These are phyloP conservation scores for Laupala kohalensis DNA, from an alignment of 1,140 invertebrate genomes.

Conservation along the genomic window DNA sequence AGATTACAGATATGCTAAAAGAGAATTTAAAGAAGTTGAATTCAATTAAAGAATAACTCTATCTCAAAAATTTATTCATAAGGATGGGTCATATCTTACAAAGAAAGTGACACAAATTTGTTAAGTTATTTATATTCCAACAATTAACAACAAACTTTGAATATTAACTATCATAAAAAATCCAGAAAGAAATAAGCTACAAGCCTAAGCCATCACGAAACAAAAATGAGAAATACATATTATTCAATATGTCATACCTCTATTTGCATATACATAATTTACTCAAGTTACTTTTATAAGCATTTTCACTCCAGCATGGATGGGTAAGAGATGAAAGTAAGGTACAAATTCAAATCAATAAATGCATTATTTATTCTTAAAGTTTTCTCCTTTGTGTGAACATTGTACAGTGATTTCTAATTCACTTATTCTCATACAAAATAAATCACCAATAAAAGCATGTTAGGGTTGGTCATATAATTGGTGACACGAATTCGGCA, in stretches of 20 bases:
- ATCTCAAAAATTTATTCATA: too few species aligned
- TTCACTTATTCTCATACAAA: conserved; percentile 8
- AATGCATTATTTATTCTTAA: conserved; percentile 13
- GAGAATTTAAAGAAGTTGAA: too few species aligned
- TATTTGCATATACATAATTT: background rate
- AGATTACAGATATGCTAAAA: too few species aligned
- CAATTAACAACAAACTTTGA: background rate
- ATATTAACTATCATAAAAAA: background rate
- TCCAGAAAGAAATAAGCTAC: background rate
- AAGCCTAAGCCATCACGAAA: background rate
- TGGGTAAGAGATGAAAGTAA: background rate
- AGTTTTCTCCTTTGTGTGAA: conserved; percentile 9
- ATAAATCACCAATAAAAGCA: conserved; percentile 10
- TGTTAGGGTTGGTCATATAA: background rate
- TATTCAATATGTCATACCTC: background rate
- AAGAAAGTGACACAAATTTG: background rate
- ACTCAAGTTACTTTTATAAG: background rate
- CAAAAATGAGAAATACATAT: background rate
- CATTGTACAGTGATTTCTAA: conserved; percentile 14
- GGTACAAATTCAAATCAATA: conserved; percentile 12
- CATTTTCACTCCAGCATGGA: background rate
- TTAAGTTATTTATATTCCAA: background rate
- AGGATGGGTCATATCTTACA: too few species aligned
- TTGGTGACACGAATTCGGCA: background rate
- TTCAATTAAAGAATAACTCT: too few species aligned